Evolutionary conservation across 1,140 invertebrate species (phyloP).

Genomic region (Drosophila albomicans): DNA sequence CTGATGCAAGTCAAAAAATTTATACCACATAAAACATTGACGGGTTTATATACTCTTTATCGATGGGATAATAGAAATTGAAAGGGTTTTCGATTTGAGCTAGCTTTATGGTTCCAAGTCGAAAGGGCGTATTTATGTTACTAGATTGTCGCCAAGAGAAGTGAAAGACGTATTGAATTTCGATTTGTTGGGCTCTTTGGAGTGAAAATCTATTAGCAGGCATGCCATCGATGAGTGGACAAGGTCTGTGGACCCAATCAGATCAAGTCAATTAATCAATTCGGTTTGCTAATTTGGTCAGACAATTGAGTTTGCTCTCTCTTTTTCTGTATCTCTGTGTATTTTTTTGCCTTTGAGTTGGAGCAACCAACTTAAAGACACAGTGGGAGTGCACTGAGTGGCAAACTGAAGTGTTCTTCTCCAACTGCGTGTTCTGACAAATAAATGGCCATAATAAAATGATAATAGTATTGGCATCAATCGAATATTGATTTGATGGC

Average conservation of each 20-base stretch:
- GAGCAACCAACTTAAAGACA: constrained; percentile 10
- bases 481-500: constrained; percentile 82
- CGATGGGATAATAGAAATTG: constrained; percentile 57
- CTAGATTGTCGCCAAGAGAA: background rate
- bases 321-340: background rate
- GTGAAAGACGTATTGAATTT: background rate
- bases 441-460: constrained; percentile 83
- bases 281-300: constrained; percentile 57
- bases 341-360: background rate
- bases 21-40: constrained; percentile 67
- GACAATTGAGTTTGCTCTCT: constrained; percentile 39
- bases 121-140: background rate
- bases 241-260: constrained; percentile 42
- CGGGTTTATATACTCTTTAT: constrained; percentile 56
- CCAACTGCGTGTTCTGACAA: constrained; percentile 49
- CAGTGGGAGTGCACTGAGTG: constrained; percentile 37
- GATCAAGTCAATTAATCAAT: constrained; percentile 71
- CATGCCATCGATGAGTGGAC: constrained; percentile 19
- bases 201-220: constrained; percentile 13
- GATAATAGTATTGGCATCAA: constrained; percentile 82
- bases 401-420: constrained; percentile 40
- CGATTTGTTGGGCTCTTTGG: background rate
- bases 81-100: constrained; percentile 43
- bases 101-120: constrained; percentile 23
- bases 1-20: constrained; percentile 68